These are phyloP conservation scores for Achroia grisella DNA, from an alignment of 1,140 invertebrate species.

Conservation along the genomic window DNA sequence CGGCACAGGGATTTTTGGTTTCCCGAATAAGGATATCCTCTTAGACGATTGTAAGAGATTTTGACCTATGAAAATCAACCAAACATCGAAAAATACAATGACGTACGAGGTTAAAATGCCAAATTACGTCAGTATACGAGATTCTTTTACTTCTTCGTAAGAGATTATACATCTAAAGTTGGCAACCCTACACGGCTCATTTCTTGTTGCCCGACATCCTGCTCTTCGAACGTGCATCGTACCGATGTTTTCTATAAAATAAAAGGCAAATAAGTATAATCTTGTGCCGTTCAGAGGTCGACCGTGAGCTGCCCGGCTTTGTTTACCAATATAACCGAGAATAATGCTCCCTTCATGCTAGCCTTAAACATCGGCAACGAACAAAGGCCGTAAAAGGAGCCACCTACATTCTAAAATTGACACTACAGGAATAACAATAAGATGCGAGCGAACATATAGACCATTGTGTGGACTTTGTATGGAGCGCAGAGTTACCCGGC, in stretches of 20 bases:
- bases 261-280: slow-evolving; percentile 49
- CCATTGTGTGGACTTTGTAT: slow-evolving; percentile 12
- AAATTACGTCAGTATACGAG: too few relatives aligned
- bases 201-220: slow-evolving; percentile 33
- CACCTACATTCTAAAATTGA: slow-evolving; percentile 35
- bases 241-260: slow-evolving; percentile 44
- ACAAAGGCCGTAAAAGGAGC: slow-evolving; percentile 23
- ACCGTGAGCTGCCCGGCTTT: slow-evolving; percentile 40
- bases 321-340: slow-evolving; percentile 30
- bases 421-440: slow-evolving; percentile 20
- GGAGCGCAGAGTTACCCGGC: too few relatives aligned
- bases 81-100: too few relatives aligned
- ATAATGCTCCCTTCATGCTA: slow-evolving; percentile 18
- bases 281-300: slow-evolving; percentile 33
- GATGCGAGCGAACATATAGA: slow-evolving; percentile 7
- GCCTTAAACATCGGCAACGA: slow-evolving; percentile 14
- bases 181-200: too few relatives aligned
- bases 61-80: too few relatives aligned
- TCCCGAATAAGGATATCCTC: too few relatives aligned
- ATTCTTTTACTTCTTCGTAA: too few relatives aligned
- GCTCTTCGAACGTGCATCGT: slow-evolving; percentile 9
- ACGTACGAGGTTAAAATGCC: too few relatives aligned
- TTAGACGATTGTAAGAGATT: too few relatives aligned
- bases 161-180: too few relatives aligned
- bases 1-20: too few relatives aligned